phyloP scores from a whole-genome alignment of 2,888 invertebrate species.

The Subacronicta megacephala region DNA sequence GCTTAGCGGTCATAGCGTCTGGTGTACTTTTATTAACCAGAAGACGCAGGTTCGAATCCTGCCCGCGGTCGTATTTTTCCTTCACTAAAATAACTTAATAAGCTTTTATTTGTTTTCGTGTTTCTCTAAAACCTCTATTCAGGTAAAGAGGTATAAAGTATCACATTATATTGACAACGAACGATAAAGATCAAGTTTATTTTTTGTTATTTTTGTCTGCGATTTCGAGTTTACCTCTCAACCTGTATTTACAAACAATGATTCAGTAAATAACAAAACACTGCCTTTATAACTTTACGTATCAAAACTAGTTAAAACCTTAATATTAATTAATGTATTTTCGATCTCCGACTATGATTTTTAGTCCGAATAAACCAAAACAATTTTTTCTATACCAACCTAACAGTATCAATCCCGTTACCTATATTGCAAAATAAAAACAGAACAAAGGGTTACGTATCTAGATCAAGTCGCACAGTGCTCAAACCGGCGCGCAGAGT shows the following conservation, averaged over 20 bases:
- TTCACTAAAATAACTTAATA: too few species aligned
- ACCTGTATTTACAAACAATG: too few species aligned
- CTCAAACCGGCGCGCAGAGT: constrained; percentile 21
- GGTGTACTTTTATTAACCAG: too few species aligned
- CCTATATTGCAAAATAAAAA: constrained; percentile 37
- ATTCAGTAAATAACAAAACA: neutral
- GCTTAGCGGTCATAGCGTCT: too few species aligned
- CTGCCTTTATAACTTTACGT: too few species aligned
- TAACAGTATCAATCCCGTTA: constrained; percentile 42
- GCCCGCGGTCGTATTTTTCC: too few species aligned
- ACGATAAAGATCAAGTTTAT: constrained; percentile 27
- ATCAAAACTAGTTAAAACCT: too few species aligned
- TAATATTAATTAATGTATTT: too few species aligned
- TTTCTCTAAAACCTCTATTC: constrained; percentile 13
- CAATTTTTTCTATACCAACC: neutral
- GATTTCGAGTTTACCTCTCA: constrained; percentile 13
- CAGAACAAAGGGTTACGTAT: constrained; percentile 47
- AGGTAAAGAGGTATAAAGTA: constrained; percentile 27
- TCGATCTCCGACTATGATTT: neutral
- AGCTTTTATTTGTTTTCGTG: neutral
- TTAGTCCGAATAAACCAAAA: neutral
- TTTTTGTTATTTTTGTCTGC: constrained; percentile 19
- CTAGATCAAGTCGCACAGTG: constrained; percentile 46
- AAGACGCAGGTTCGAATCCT: too few species aligned
- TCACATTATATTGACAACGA: constrained; percentile 31